Percentiles rank a stretch among this genome's conserved stretches.
Conservation (phyloP, 2,797 vertebrate genomes). For the Carcharodon carcharias region DNA sequence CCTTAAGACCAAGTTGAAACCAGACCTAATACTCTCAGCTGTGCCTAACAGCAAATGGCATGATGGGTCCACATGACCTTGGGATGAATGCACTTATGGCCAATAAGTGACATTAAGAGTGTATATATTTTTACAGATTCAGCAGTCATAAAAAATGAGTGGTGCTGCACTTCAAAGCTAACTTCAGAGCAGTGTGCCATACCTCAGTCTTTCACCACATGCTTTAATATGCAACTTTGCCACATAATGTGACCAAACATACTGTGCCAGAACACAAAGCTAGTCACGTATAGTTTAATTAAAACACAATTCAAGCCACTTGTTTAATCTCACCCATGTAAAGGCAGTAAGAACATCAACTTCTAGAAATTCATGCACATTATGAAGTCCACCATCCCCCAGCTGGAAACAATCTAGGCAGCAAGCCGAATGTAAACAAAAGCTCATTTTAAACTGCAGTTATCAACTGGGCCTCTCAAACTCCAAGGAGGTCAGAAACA, state of each 20-base stretch:
- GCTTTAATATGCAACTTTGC: not conserved
- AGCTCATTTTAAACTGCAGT: not conserved
- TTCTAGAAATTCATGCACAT: not conserved
- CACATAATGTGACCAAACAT: not conserved
- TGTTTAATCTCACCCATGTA: not conserved
- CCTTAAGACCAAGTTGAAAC: not conserved
- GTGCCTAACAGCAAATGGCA: not conserved
- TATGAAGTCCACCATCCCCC: constrained; percentile 15
- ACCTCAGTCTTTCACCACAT: not conserved
- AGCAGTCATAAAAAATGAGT: not conserved
- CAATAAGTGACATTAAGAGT: not conserved
- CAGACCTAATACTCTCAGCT: not conserved
- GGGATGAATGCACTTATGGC: not conserved
- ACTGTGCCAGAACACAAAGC: not conserved
- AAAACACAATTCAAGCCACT: not conserved
- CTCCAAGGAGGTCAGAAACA: not conserved
- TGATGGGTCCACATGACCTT: not conserved
- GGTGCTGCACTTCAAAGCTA: not conserved
- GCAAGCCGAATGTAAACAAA: not conserved
- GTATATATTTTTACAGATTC: not conserved
- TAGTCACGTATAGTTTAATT: not conserved
- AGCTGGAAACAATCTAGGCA: not conserved
- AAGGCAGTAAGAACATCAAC: not conserved
- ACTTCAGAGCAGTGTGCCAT: not conserved
- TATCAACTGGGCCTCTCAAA: not conserved